Evolutionary conservation across 2,113 vertebrate species (phyloP).

Genomic region (Pungitius pungitius): DNA sequence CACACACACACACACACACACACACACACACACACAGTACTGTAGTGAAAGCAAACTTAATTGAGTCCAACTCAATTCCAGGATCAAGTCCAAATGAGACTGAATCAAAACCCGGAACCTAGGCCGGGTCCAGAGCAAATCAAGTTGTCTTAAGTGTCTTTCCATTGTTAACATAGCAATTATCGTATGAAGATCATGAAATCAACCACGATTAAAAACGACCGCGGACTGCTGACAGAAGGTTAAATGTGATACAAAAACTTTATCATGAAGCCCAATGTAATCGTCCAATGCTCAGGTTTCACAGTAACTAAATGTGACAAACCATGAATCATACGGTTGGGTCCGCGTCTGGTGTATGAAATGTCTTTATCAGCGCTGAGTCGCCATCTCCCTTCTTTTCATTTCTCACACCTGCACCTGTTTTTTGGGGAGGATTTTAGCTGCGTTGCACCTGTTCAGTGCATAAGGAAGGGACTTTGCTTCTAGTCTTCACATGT

Average conservation of each 20-base stretch:
- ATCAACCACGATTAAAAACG: no score
- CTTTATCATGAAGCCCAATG: no score
- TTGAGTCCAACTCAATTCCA: neutral
- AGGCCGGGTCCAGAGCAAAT: neutral
- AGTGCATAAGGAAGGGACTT: neutral
- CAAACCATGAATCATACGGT: neutral
- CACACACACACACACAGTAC: neutral
- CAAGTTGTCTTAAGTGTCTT: neutral
- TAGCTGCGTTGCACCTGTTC: neutral
- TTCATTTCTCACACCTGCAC: no score
- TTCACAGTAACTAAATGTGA: no score
- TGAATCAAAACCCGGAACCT: neutral
- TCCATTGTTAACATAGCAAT: neutral
- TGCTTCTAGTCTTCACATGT: no score
- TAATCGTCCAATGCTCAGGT: no score
- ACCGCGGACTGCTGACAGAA: neutral
- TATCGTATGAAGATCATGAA: neutral
- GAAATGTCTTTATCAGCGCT: neutral
- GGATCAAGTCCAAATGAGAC: neutral
- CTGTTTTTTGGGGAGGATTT: no score
- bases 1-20: constrained; percentile 1
- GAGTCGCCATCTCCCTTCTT: neutral
- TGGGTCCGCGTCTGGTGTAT: neutral
- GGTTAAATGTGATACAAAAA: no score
- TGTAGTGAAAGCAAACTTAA: neutral